Evolutionary conservation across 2,888 invertebrate genomes (phyloP).

Genomic region (Mongoloraphidia duomilia): DNA sequence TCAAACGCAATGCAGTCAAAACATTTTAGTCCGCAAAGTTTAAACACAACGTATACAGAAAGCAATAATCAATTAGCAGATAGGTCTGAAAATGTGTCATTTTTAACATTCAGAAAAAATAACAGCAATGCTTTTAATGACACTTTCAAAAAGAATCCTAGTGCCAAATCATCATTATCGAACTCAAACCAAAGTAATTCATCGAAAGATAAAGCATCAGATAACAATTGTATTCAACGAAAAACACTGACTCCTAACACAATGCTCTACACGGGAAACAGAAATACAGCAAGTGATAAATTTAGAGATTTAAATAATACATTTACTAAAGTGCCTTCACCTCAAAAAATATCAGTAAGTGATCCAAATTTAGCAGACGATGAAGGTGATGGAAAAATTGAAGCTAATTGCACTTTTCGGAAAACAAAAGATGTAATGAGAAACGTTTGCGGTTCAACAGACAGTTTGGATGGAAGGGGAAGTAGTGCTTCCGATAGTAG

Average conservation of each 20-base stretch:
- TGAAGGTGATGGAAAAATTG: background rate
- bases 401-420: background rate
- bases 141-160: background rate
- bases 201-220: background rate
- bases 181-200: background rate
- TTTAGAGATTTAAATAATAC: constrained; percentile 1
- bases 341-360: background rate
- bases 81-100: too few relatives aligned
- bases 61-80: too few relatives aligned
- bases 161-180: background rate
- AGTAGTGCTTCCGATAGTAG: constrained; percentile 27
- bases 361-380: constrained; percentile 1
- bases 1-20: too few relatives aligned
- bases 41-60: too few relatives aligned
- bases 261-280: background rate
- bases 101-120: too few relatives aligned
- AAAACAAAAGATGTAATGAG: background rate
- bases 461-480: constrained; percentile 26
- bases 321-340: constrained; percentile 1
- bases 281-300: background rate
- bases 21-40: too few relatives aligned
- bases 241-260: background rate
- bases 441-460: constrained; percentile 21
- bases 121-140: background rate
- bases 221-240: background rate